Evolutionary conservation across 2,113 vertebrate species (phyloP).

Genomic region (Triplophysa siluroides): DNA sequence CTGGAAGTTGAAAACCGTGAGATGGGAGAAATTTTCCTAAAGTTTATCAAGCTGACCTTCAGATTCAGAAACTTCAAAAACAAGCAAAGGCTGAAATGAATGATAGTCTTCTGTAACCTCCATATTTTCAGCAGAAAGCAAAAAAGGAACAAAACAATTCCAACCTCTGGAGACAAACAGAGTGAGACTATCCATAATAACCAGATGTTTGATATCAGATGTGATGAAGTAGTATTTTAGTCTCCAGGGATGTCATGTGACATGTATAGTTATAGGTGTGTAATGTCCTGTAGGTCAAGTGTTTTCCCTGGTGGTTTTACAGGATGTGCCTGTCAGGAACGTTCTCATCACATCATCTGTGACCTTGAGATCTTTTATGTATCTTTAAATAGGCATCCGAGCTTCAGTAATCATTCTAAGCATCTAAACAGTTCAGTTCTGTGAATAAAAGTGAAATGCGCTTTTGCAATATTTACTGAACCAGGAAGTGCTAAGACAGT

Average conservation of each 20-base stretch:
- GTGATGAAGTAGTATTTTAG: conserved; percentile 8
- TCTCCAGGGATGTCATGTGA: conserved; percentile 17
- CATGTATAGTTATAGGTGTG: conserved; percentile 4
- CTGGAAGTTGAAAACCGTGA: conserved; percentile 5
- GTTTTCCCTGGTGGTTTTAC: conserved; percentile 8
- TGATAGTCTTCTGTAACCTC: background rate
- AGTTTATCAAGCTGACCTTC: conserved; percentile 47
- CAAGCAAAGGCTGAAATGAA: conserved; percentile 4
- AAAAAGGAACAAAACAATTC: background rate
- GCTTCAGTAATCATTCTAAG: background rate
- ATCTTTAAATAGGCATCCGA: background rate
- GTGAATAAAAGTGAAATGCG: background rate
- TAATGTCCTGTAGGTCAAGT: background rate
- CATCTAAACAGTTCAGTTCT: background rate
- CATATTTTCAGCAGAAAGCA: background rate
- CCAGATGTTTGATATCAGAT: background rate
- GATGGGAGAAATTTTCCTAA: conserved; percentile 37
- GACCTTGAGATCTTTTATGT: conserved; percentile 14
- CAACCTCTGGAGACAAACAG: background rate
- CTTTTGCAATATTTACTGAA: background rate
- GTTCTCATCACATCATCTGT: conserved; percentile 9
- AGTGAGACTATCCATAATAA: conserved; percentile 21
- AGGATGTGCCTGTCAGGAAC: conserved; percentile 9
- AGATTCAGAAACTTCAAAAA: conserved; percentile 13
- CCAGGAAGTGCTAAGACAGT: too few species aligned